A percentile compares a stretch with the other conserved stretches of the same genome.
Evolutionary conservation across 2,113 vertebrate species (phyloP).

Genomic region (Lonchura striata): DNA sequence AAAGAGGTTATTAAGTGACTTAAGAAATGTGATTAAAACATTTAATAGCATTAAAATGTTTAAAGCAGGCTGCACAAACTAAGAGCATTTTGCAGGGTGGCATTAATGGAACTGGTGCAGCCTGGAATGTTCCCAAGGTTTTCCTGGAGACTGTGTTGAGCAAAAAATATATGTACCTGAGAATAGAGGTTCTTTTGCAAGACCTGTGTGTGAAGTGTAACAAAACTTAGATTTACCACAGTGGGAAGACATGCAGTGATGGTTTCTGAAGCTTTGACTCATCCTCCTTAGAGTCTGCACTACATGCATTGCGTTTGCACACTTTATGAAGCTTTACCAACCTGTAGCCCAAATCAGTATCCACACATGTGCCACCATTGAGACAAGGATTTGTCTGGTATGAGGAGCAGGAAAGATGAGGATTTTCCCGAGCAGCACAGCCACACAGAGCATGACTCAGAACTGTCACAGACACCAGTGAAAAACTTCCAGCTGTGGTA

Average conservation of each 20-base stretch:
- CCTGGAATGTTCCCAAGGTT: neutral
- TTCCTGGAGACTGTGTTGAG: neutral
- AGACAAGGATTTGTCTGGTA: conserved; percentile 81
- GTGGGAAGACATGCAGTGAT: neutral
- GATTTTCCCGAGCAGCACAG: conserved; percentile 76
- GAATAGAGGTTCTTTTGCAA: neutral
- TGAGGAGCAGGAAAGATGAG: conserved; percentile 78
- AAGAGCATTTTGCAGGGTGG: neutral
- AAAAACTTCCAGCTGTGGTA: conserved; percentile 71
- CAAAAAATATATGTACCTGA: neutral
- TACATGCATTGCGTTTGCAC: neutral
- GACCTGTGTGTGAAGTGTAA: neutral
- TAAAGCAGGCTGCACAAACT: neutral
- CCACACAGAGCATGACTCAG: conserved; percentile 70
- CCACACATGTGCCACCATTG: conserved; percentile 82
- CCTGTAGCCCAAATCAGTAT: conserved; percentile 85
- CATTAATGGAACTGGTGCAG: neutral
- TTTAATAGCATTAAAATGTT: neutral
- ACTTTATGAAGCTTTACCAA: conserved; percentile 35
- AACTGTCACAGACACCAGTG: conserved; percentile 80
- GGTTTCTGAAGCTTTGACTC: neutral
- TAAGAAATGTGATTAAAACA: neutral
- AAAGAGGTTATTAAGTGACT: neutral
- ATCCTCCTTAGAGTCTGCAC: neutral
- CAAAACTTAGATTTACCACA: neutral